Percentiles rank a stretch among this genome's conserved stretches.
These are phyloP conservation scores for Timema cristinae DNA, from an alignment of 2,888 invertebrate genomes.

Conservation along the genomic window DNA sequence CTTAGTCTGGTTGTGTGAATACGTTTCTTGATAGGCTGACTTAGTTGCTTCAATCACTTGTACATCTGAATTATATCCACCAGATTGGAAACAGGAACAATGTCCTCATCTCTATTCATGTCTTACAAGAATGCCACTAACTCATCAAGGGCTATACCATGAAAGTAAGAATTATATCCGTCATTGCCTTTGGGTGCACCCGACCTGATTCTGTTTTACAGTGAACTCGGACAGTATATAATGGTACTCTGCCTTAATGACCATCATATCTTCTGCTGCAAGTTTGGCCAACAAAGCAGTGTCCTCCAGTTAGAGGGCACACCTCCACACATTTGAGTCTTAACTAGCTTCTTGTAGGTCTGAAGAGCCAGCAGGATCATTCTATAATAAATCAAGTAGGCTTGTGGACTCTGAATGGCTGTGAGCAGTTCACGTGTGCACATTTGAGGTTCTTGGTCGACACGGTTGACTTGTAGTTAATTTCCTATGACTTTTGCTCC, in stretches of 20 bases:
- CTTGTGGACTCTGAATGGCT: not conserved
- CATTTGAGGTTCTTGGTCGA: not conserved
- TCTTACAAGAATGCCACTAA: slow-evolving; percentile 6
- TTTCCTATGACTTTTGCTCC: not conserved
- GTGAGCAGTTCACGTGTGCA: not conserved
- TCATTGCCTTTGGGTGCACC: not conserved
- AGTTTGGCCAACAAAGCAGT: slow-evolving; percentile 10
- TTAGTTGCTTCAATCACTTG: slow-evolving; percentile 1
- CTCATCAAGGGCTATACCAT: slow-evolving; percentile 6
- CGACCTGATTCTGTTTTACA: not conserved
- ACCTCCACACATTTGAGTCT: not conserved
- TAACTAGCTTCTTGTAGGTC: not conserved
- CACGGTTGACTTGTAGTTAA: not conserved
- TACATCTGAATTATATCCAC: not conserved
- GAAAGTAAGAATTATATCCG: not conserved
- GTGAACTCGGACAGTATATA: not conserved
- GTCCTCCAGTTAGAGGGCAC: not conserved
- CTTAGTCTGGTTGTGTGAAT: slow-evolving; percentile 14
- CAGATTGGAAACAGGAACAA: slow-evolving; percentile 12
- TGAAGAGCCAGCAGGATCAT: not conserved
- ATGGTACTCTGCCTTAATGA: slow-evolving; percentile 13
- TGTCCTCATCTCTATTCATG: not conserved
- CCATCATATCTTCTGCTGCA: not conserved
- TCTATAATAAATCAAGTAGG: not conserved
- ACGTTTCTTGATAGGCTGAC: not conserved